Evolutionary conservation across 2,888 invertebrate genomes (phyloP).

Genomic region (Melieria omissa): DNA sequence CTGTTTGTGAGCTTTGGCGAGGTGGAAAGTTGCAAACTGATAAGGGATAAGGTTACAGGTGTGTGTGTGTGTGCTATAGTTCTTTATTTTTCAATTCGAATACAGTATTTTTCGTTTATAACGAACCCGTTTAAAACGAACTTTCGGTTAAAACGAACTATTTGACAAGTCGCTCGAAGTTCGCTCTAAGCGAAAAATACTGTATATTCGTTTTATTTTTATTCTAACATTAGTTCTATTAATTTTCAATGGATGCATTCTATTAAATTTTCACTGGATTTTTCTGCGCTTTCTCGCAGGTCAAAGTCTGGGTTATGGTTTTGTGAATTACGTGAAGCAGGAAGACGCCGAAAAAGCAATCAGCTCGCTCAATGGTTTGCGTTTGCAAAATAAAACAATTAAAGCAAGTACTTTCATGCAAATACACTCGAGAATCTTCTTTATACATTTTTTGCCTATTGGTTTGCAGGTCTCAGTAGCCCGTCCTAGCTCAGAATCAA

Average conservation of each 20-base stretch:
- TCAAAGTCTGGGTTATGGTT: slow-evolving; percentile 99
- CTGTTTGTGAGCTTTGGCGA: slow-evolving; percentile 95
- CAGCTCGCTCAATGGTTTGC: slow-evolving; percentile 95
- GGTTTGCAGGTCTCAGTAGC: slow-evolving; percentile 77
- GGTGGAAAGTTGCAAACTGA: slow-evolving; percentile 97
- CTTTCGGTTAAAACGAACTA: too few relatives aligned
- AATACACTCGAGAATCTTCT: background rate
- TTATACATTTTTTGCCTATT: background rate
- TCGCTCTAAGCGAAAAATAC: too few relatives aligned
- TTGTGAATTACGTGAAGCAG: slow-evolving; percentile 97
- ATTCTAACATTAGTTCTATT: background rate
- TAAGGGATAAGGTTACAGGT: slow-evolving; percentile 96
- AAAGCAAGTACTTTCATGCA: slow-evolving; percentile 75
- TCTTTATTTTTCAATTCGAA: too few relatives aligned
- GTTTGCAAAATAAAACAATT: slow-evolving; percentile 99
- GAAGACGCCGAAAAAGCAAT: slow-evolving; percentile 99
- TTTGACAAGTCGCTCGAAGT: too few relatives aligned
- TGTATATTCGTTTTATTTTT: too few relatives aligned
- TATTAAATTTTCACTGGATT: background rate
- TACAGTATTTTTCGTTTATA: too few relatives aligned
- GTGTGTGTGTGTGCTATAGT: slow-evolving; percentile 48
- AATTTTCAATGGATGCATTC: background rate
- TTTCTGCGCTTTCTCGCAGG: slow-evolving; percentile 68
- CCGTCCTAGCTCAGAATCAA: slow-evolving; percentile 91
- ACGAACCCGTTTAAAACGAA: too few relatives aligned